Evolutionary conservation across 1,140 invertebrate species (phyloP).

Genomic region (Oryctes rhinoceros): DNA sequence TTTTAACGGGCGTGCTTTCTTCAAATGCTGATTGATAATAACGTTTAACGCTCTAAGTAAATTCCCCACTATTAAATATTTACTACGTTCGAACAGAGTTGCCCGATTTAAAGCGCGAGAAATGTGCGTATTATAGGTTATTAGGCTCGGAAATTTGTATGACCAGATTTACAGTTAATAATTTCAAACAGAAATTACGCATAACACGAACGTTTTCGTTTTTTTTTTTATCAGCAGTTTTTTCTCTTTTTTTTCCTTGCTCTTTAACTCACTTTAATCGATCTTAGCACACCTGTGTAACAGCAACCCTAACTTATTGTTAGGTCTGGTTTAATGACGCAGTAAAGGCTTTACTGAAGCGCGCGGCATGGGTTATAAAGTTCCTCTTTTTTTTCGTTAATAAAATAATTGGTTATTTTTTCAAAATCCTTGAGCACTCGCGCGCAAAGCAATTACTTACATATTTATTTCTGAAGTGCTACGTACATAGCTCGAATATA

Average conservation of each 20-base stretch:
- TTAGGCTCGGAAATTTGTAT: not conserved
- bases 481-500: constrained; percentile 10
- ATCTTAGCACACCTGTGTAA: constrained; percentile 5
- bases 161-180: constrained; percentile 18
- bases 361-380: not conserved
- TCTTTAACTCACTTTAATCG: not conserved
- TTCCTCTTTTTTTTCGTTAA: not conserved
- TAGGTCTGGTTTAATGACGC: constrained; percentile 16
- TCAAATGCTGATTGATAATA: constrained; percentile 33
- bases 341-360: not conserved
- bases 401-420: constrained; percentile 37
- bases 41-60: constrained; percentile 24
- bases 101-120: not conserved
- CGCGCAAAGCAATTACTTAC: constrained; percentile 3
- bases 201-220: not conserved
- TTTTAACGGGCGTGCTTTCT: constrained; percentile 24
- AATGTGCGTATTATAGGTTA: not conserved
- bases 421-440: constrained; percentile 27
- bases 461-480: constrained; percentile 28
- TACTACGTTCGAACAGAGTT: not conserved
- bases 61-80: constrained; percentile 36
- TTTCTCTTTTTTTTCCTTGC: not conserved
- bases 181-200: not conserved
- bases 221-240: not conserved
- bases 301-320: not conserved